Conservation (phyloP, 2,888 invertebrate genomes). For the Ferrisia virgata region DNA sequence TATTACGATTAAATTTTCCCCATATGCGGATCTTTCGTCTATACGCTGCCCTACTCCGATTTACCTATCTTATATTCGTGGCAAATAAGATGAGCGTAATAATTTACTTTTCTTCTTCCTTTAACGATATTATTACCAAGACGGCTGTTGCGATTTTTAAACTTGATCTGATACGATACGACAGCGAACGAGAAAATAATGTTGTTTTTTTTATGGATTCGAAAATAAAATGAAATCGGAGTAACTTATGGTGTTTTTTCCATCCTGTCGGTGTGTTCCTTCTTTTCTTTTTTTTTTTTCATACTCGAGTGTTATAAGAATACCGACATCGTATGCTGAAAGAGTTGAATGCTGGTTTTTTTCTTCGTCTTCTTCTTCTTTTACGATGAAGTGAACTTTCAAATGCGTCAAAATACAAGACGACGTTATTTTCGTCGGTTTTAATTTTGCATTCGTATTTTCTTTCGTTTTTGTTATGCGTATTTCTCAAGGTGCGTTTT, state of each 20-base stretch:
- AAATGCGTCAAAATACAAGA: background rate
- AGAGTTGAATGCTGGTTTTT: background rate
- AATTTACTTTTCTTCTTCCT: constrained; percentile 22
- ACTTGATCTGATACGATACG: constrained; percentile 29
- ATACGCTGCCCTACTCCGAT: background rate
- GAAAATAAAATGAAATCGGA: constrained; percentile 32
- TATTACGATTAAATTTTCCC: background rate
- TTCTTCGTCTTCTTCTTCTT: background rate
- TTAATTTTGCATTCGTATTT: background rate
- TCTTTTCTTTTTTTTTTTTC: background rate
- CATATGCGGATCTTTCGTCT: background rate
- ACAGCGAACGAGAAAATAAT: background rate
- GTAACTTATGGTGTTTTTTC: constrained; percentile 16
- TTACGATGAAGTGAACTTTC: background rate
- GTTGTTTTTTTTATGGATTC: constrained; percentile 8
- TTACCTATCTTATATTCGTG: background rate
- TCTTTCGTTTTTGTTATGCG: background rate
- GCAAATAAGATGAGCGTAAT: background rate
- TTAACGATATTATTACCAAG: constrained; percentile 33
- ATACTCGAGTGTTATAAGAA: background rate
- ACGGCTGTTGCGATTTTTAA: constrained; percentile 36
- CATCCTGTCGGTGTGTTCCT: background rate
- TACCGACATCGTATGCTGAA: background rate
- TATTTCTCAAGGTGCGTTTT: background rate
- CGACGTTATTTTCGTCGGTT: background rate